Base-by-base conservation (phyloP, 2,113 vertebrate genomes). In the Coturnix japonica region DNA sequence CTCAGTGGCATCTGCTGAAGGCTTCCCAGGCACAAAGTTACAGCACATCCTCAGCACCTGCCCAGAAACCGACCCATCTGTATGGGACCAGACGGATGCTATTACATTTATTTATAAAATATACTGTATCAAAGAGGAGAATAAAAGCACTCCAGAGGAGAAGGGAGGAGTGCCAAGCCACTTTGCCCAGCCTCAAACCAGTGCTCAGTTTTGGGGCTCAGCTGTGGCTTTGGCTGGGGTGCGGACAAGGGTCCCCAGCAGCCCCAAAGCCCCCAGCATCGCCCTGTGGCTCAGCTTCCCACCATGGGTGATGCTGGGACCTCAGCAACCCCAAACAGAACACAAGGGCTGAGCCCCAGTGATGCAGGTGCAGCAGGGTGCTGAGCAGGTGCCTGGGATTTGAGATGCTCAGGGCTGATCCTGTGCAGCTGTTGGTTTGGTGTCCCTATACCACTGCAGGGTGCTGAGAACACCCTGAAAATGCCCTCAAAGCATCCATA, bases 321-420 rank as follows among this genome's bases (percentile, higher is more conserved):
- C 28, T 37, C 18, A 26, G 35, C 35, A 47, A 11, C n/a, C 25
- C 46, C 9, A 8, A 12, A 49, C 6, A 19, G 7, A 6, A 20
- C 11, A 9, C 26, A 59, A 72, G 7, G 47, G 7, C 22, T 1
- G 1, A 22, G 2, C 7, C 16, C 22, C 18, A 2, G 0, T 0
- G 25, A 23, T 30, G 65, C 41, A 13, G 39, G 33, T 9, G 37
- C 6, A 3, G 7, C 1, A 54, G 54, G 76, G 31, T 82, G 26
- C n/a, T 56, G 53, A 10, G 49, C 54, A 37, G n/a, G 66, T 35
- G n/a, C 19, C 7, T 9, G 16, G 25, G 67, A 70, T 20, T 21
- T 33, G 66, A 37, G 46, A 20, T 22, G 66, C 18, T 20, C 23
- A 8, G 33, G 46, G 57, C 16, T 26, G 22, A 31, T 13, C 35